Conservation (phyloP, 2,797 vertebrate species). For the Taenioides sp. region DNA sequence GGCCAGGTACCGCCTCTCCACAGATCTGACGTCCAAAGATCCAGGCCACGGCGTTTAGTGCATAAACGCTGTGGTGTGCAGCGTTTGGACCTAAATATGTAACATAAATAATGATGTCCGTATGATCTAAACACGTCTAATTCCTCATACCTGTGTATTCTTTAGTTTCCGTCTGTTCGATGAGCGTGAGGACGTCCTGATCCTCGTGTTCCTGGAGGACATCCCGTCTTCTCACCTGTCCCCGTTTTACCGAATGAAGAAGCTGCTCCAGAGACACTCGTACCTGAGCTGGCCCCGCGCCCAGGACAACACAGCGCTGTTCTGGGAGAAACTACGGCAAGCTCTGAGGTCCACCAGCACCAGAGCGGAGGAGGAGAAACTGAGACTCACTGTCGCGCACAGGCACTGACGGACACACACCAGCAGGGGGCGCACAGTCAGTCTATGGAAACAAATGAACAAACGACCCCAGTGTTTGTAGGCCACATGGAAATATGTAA, state of each 20-base stretch:
- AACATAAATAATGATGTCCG: not conserved
- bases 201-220: conserved; percentile 76
- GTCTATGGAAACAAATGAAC: too few relatives aligned
- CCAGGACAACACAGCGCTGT: conserved; percentile 47
- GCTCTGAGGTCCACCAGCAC: conserved; percentile 39
- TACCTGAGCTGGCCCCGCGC: conserved; percentile 75
- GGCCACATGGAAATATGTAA: too few relatives aligned
- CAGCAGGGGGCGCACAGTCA: too few relatives aligned
- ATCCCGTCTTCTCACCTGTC: conserved; percentile 62
- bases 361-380: not conserved
- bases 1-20: conserved; percentile 42
- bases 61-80: too few relatives aligned
- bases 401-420: too few relatives aligned
- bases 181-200: conserved; percentile 75
- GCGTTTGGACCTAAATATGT: too few relatives aligned
- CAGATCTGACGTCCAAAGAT: too few relatives aligned
- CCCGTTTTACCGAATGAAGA: conserved; percentile 73
- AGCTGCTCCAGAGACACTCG: conserved; percentile 70
- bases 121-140: too few relatives aligned
- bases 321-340: conserved; percentile 76
- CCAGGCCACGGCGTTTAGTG: too few relatives aligned
- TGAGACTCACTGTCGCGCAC: not conserved
- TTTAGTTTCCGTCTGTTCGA: conserved; percentile 74
- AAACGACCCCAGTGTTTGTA: too few relatives aligned
- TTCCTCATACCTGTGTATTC: too few relatives aligned